Conservation (phyloP, 1,140 invertebrate species). For the Cherax destructor region DNA sequence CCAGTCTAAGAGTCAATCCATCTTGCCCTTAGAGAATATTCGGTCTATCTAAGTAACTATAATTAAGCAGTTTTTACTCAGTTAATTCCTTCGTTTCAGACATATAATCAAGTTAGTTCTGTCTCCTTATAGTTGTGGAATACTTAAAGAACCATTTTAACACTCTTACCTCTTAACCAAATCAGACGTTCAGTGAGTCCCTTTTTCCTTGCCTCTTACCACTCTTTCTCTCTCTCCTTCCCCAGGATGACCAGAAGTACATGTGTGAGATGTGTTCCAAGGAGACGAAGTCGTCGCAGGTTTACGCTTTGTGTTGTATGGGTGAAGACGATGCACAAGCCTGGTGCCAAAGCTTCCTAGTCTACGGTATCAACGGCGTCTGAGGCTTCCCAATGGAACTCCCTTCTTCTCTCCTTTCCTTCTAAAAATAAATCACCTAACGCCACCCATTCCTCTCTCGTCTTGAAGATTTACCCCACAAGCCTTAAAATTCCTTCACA, state of each 20-base stretch:
- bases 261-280: conserved; percentile 62
- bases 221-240: neutral
- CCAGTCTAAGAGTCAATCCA: too few relatives aligned
- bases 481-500: too few relatives aligned
- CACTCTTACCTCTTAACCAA: neutral
- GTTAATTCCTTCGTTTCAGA: too few relatives aligned
- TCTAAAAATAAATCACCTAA: neutral
- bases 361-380: conserved; percentile 52
- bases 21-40: too few relatives aligned
- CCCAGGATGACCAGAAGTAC: conserved; percentile 36
- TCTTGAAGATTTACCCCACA: too few relatives aligned
- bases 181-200: neutral
- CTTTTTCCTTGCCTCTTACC: neutral
- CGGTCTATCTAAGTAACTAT: too few relatives aligned
- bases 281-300: conserved; percentile 53
- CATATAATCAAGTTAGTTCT: too few relatives aligned
- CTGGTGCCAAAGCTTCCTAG: conserved; percentile 55
- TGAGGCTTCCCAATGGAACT: neutral
- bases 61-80: too few relatives aligned
- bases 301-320: conserved; percentile 53
- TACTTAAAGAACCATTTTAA: neutral
- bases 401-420: neutral
- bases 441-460: too few relatives aligned
- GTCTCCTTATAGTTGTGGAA: too few relatives aligned
- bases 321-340: conserved; percentile 46